A percentile compares a stretch with the other conserved stretches of the same genome.
Conservation (phyloP, 2,113 vertebrate species). For the Neotoma lepida region DNA sequence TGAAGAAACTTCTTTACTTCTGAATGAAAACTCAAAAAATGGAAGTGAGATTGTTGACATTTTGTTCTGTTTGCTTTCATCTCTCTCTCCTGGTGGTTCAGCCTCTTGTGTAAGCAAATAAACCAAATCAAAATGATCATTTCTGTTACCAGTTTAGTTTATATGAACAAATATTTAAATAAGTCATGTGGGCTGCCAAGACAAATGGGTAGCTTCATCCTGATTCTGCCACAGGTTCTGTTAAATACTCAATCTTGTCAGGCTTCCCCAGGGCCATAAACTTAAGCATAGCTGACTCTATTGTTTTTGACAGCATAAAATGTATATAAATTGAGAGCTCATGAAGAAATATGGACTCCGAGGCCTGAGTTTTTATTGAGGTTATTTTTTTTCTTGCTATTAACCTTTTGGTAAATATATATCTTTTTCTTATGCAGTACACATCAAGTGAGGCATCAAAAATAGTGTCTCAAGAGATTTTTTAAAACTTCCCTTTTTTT, state of each 20-base stretch:
- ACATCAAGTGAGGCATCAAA: conserved; percentile 58
- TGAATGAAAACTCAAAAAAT: conserved; percentile 36
- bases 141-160: conserved; percentile 54
- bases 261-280: conserved; percentile 69
- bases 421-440: conserved; percentile 38
- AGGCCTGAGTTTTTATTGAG: conserved; percentile 58
- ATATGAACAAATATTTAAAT: conserved; percentile 67
- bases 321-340: conserved; percentile 68
- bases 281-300: conserved; percentile 70
- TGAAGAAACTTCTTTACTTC: conserved; percentile 33
- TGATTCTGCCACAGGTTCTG: conserved; percentile 69
- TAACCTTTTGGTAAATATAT: conserved; percentile 69
- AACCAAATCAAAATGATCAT: conserved; percentile 54
- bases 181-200: conserved; percentile 26
- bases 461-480: conserved; percentile 33
- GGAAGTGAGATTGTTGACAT: conserved; percentile 26
- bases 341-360: conserved; percentile 69
- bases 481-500: background rate
- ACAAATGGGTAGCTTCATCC: conserved; percentile 13
- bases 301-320: conserved; percentile 77
- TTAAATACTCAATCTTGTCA: conserved; percentile 62
- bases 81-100: background rate
- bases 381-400: conserved; percentile 37
- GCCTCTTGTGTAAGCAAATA: conserved; percentile 45
- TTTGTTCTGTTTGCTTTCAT: conserved; percentile 43